These are phyloP conservation scores for Amphiprion percula DNA, from an alignment of 2,113 vertebrate genomes.

Conservation along the genomic window DNA sequence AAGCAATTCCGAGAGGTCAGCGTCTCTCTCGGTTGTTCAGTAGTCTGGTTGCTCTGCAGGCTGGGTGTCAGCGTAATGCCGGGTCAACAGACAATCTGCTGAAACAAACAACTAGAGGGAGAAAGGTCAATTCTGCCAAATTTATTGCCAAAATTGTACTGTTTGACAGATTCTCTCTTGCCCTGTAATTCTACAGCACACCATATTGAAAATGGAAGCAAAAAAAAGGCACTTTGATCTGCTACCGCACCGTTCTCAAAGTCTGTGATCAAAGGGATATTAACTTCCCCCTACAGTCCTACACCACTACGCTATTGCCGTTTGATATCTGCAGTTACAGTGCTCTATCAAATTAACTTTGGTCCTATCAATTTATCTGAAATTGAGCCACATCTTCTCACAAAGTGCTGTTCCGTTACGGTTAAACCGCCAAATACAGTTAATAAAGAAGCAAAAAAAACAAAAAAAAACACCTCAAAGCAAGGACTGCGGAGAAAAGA, in stretches of 20 bases:
- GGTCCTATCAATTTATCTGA: constrained; percentile 42
- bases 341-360: constrained; percentile 25
- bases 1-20: constrained; percentile 76
- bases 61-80: constrained; percentile 30
- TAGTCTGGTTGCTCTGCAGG: constrained; percentile 15
- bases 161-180: constrained; percentile 47
- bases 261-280: constrained; percentile 16
- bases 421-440: constrained; percentile 50
- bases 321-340: neutral
- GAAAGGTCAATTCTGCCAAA: constrained; percentile 74
- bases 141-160: constrained; percentile 83
- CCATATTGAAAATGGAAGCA: constrained; percentile 21
- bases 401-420: constrained; percentile 62
- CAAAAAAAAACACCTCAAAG: neutral
- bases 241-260: neutral
- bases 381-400: constrained; percentile 62
- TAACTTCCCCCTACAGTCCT: constrained; percentile 24
- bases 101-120: constrained; percentile 41
- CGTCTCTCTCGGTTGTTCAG: constrained; percentile 3
- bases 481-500: constrained; percentile 39
- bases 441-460: constrained; percentile 33
- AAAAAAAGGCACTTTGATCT: constrained; percentile 51
- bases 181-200: constrained; percentile 18
- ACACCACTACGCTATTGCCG: constrained; percentile 12
- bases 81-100: constrained; percentile 37